Evolutionary conservation across 2,888 invertebrate species (phyloP).

Genomic region (Agrenia bidenticulata): DNA sequence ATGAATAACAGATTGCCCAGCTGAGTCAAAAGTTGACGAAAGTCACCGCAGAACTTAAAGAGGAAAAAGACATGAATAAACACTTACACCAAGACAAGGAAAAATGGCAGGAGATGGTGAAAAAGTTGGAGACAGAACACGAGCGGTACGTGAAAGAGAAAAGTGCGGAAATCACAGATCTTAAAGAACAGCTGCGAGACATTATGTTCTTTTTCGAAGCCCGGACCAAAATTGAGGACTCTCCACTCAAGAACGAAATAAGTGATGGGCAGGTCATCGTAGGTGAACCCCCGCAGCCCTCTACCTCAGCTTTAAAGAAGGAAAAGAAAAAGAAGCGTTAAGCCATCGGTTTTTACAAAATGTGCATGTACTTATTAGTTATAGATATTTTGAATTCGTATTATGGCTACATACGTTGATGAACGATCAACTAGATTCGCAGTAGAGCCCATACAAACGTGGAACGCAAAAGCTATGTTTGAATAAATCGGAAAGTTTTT

Average conservation of each 20-base stretch:
- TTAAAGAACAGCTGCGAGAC: slow-evolving; percentile 91
- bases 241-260: slow-evolving; percentile 63
- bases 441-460: too few relatives aligned
- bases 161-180: slow-evolving; percentile 69
- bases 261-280: slow-evolving; percentile 66
- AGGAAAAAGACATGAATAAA: slow-evolving; percentile 81
- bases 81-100: slow-evolving; percentile 74
- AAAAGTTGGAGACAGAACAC: slow-evolving; percentile 61
- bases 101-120: slow-evolving; percentile 68
- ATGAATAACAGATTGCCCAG: slow-evolving; percentile 30
- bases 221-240: slow-evolving; percentile 66
- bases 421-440: too few relatives aligned
- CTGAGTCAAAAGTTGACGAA: slow-evolving; percentile 62
- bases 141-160: slow-evolving; percentile 56
- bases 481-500: too few relatives aligned
- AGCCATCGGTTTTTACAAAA: neutral
- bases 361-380: too few relatives aligned
- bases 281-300: slow-evolving; percentile 4
- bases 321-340: slow-evolving; percentile 24
- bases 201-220: slow-evolving; percentile 96
- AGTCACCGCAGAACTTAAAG: slow-evolving; percentile 70
- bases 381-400: too few relatives aligned
- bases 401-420: too few relatives aligned
- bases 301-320: slow-evolving; percentile 16
- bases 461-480: too few relatives aligned